Evolutionary conservation across 2,797 vertebrate species (phyloP).

Genomic region (Harpagifer antarcticus): DNA sequence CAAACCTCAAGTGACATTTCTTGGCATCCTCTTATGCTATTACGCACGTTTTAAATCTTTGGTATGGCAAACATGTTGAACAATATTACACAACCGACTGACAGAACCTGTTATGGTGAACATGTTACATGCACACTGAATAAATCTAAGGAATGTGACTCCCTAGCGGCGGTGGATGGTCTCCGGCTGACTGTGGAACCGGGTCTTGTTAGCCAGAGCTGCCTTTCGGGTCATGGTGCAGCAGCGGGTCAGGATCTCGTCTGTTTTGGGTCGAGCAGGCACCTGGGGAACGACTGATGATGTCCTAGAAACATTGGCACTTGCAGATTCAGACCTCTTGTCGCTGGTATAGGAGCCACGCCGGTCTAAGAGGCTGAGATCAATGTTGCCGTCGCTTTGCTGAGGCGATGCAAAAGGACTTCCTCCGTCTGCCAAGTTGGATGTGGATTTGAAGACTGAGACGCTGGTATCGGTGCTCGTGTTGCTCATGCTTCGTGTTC

Average conservation of each 20-base stretch:
- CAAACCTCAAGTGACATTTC: conserved; percentile 1
- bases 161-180: conserved; percentile 36
- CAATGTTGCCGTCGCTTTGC: not conserved
- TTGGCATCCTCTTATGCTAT: not conserved
- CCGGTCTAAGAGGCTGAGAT: accelerated
- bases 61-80: not conserved
- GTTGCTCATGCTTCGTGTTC: conserved; percentile 40
- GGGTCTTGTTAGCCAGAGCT: conserved; percentile 59
- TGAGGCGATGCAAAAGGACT: not conserved
- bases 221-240: conserved; percentile 89
- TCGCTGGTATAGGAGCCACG: conserved; percentile 16
- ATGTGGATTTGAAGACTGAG: conserved; percentile 5
- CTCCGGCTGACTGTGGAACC: conserved; percentile 19
- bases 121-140: not conserved
- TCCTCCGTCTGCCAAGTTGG: conserved; percentile 17
- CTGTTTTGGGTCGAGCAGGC: conserved; percentile 82
- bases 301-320: not conserved
- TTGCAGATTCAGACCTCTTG: conserved; percentile 4
- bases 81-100: not conserved
- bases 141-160: not conserved
- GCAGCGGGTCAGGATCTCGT: conserved; percentile 89
- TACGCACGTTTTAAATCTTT: not conserved
- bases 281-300: conserved; percentile 73
- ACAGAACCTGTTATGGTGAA: not conserved
- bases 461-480: not conserved